Conservation (phyloP, 1,140 invertebrate genomes). For the Parapsyche elsis region DNA sequence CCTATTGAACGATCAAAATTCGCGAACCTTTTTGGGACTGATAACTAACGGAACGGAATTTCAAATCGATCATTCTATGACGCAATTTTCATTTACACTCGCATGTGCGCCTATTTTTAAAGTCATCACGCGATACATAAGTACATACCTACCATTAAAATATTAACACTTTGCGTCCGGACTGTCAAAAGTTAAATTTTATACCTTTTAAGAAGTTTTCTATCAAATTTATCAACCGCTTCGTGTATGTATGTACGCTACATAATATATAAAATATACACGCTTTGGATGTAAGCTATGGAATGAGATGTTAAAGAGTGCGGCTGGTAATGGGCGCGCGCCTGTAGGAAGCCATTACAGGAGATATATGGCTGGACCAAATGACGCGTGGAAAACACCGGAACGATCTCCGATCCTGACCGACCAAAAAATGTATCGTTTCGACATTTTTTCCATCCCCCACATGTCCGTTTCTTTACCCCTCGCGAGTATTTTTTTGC, state of each 20-base stretch:
- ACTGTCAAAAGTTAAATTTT: no score
- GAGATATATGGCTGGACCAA: slow-evolving; percentile 49
- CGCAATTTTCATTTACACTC: no score
- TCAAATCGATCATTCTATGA: no score
- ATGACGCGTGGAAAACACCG: slow-evolving; percentile 50
- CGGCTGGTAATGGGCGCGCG: slow-evolving; percentile 12
- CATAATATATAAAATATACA: neutral
- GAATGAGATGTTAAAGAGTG: slow-evolving; percentile 7
- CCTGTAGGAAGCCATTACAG: slow-evolving; percentile 48
- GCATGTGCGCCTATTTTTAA: no score
- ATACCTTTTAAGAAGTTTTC: no score
- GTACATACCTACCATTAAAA: no score
- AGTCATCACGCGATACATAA: no score
- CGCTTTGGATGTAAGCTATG: neutral
- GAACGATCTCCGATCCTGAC: slow-evolving; percentile 15
- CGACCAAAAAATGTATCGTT: slow-evolving; percentile 29
- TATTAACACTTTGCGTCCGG: neutral
- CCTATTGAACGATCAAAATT: no score
- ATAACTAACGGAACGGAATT: no score
- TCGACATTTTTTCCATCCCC: neutral
- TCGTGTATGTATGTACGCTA: neutral
- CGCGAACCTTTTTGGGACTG: no score
- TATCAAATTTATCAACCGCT: slow-evolving; percentile 16
- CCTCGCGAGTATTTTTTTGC: neutral
- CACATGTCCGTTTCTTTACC: no score